These are phyloP conservation scores for Orientallactaga bullata DNA, from an alignment of 2,113 vertebrate species.

Conservation along the genomic window DNA sequence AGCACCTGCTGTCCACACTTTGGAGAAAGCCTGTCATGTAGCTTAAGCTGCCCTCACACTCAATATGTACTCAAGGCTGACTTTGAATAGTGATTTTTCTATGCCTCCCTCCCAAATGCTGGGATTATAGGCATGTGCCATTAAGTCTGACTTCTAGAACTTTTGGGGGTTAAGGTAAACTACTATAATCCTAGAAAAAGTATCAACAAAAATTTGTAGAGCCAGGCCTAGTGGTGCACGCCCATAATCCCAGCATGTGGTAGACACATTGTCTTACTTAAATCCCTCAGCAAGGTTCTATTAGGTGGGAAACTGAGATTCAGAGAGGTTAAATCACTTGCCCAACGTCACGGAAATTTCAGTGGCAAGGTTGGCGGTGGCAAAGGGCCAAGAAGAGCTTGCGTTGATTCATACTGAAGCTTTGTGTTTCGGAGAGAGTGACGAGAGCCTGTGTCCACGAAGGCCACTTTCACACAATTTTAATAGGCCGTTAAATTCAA, in stretches of 20 bases:
- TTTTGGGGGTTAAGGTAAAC: not conserved
- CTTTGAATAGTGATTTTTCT: not conserved
- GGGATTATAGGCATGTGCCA: not conserved
- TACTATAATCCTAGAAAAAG: not conserved
- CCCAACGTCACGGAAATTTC: not conserved
- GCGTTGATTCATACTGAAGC: not conserved
- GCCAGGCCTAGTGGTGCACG: no score
- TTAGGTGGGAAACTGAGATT: not conserved
- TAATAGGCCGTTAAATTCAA: slow-evolving; percentile 70
- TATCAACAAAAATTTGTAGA: not conserved
- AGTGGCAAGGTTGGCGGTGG: not conserved
- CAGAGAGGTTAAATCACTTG: not conserved
- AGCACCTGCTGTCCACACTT: not conserved
- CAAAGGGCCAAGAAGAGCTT: not conserved
- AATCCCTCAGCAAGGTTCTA: not conserved
- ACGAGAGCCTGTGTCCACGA: not conserved
- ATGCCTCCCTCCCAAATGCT: not conserved
- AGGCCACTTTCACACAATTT: slow-evolving; percentile 56
- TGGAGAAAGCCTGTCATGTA: not conserved
- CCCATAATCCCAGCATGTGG: no score
- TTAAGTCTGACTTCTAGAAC: not conserved
- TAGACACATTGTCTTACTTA: not conserved
- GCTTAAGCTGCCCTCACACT: no score
- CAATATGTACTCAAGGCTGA: not conserved
- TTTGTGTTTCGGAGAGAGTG: not conserved